Evolutionary conservation across 2,888 invertebrate genomes (phyloP).

Genomic region (Lasioglossum figueresi): DNA sequence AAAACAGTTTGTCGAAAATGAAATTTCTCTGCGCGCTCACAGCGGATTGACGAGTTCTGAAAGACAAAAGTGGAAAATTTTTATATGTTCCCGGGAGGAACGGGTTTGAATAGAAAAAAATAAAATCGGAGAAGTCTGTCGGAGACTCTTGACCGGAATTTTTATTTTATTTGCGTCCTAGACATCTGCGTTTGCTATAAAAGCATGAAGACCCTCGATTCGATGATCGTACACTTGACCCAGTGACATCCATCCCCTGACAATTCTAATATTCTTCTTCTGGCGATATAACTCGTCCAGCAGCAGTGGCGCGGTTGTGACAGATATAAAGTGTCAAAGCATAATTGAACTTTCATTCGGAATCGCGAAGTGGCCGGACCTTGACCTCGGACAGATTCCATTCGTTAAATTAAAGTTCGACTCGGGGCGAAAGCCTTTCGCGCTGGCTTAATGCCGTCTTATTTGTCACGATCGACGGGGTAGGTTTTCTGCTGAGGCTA

Average conservation of each 20-base stretch:
- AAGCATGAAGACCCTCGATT: background rate
- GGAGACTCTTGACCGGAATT: background rate
- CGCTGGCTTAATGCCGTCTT: constrained; percentile 13
- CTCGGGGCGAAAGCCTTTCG: constrained; percentile 8
- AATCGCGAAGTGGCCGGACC: background rate
- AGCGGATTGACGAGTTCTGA: background rate
- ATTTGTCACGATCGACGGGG: constrained; percentile 31
- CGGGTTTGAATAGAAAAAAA: background rate
- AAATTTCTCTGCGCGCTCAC: background rate
- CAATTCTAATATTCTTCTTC: constrained; percentile 10
- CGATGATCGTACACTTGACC: constrained; percentile 2
- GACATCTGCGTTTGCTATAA: background rate
- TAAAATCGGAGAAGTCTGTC: background rate
- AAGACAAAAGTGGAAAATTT: background rate
- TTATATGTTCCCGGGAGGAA: background rate
- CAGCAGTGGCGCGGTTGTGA: background rate
- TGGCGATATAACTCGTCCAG: background rate
- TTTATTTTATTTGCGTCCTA: background rate
- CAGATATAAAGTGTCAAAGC: background rate
- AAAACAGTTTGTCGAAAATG: background rate
- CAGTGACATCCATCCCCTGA: constrained; percentile 5
- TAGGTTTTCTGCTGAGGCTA: constrained; percentile 8
- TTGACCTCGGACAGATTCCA: constrained; percentile 16
- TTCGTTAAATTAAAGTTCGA: constrained; percentile 30
- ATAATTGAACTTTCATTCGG: constrained; percentile 4